phyloP scores from a whole-genome alignment of 2,113 vertebrate species.

The Chelonoidis abingdonii region DNA sequence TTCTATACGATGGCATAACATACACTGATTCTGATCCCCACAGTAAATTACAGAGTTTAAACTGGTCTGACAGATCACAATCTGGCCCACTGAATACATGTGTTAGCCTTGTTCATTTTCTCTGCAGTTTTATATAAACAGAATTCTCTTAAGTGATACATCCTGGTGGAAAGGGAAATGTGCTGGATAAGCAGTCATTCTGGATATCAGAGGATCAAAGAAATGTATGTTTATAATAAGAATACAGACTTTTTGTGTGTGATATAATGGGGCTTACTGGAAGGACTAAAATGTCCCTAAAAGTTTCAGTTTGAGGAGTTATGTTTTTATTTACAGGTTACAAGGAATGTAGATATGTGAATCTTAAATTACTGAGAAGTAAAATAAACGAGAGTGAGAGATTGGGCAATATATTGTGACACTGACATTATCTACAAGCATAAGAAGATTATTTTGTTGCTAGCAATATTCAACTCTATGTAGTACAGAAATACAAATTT shows the following conservation, averaged over 20 bases:
- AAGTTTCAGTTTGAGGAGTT: neutral
- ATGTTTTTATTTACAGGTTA: neutral
- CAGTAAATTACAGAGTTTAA: neutral
- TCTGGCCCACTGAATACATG: neutral
- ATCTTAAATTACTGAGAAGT: neutral
- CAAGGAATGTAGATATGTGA: neutral
- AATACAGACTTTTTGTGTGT: neutral
- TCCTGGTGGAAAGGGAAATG: fast-evolving
- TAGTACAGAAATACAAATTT: neutral
- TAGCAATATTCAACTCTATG: neutral
- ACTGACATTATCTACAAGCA: neutral
- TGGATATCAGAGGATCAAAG: neutral
- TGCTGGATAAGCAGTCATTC: neutral
- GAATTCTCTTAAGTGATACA: neutral
- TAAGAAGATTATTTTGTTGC: neutral
- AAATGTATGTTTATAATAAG: neutral
- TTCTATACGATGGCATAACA: neutral
- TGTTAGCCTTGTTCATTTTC: neutral
- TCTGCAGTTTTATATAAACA: neutral
- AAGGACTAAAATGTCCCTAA: neutral
- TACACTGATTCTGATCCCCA: neutral
- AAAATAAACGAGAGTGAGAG: neutral
- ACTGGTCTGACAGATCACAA: neutral
- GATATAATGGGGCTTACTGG: neutral
- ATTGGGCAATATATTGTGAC: neutral